These are phyloP conservation scores for Osedax frankpressi DNA, from an alignment of 2,888 invertebrate species.

Conservation along the genomic window DNA sequence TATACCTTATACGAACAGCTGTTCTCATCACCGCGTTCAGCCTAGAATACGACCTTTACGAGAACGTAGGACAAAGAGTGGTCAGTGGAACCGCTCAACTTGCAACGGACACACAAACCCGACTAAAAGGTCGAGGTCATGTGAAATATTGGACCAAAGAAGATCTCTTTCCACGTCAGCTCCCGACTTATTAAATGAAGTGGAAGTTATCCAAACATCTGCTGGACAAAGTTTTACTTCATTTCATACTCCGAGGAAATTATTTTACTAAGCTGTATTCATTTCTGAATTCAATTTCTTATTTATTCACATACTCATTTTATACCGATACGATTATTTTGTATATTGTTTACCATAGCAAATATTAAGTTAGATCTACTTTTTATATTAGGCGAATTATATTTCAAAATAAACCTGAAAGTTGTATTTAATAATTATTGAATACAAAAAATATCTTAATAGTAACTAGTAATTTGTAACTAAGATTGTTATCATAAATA, in stretches of 20 bases:
- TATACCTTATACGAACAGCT: no score
- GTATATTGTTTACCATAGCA: no score
- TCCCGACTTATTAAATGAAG: background rate
- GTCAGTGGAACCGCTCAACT: background rate
- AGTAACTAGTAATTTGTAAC: no score
- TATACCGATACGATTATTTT: no score
- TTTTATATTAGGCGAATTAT: no score
- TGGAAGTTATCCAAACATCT: background rate
- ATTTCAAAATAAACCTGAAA: no score
- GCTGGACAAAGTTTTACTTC: background rate
- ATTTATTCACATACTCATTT: no score
- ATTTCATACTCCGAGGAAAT: background rate
- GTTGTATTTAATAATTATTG: no score
- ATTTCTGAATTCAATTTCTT: no score
- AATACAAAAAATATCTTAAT: no score
- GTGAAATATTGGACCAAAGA: background rate
- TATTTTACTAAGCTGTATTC: background rate
- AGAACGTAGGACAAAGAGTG: background rate
- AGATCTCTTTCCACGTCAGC: background rate
- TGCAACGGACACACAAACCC: background rate
- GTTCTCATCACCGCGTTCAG: background rate
- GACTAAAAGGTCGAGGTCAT: background rate
- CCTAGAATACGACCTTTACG: background rate
- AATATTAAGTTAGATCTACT: no score
- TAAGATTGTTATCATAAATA: no score